These are phyloP conservation scores for Cantharis rustica DNA, from an alignment of 2,888 invertebrate species.

Conservation along the genomic window DNA sequence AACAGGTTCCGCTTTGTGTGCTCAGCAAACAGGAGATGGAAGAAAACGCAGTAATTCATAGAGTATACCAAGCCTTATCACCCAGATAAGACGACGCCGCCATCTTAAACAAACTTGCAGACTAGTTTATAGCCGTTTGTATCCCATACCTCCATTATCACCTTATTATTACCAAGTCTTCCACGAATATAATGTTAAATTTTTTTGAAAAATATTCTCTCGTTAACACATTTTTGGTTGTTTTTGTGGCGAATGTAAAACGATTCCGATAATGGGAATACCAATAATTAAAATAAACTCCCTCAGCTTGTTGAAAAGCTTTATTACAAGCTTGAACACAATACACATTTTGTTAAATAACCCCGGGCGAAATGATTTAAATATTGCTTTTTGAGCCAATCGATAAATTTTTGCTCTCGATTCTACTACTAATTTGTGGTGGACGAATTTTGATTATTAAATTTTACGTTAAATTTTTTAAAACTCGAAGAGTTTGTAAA, in stretches of 20 bases:
- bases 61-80: constrained; percentile 34
- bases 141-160: constrained; percentile 22
- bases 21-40: constrained; percentile 40
- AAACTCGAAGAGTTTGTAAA: not conserved
- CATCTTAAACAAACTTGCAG: constrained; percentile 36
- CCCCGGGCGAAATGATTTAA: constrained; percentile 47
- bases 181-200: not conserved
- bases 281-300: not conserved
- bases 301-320: constrained; percentile 4
- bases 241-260: not conserved
- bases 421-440: not conserved
- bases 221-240: not conserved
- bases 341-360: constrained; percentile 46
- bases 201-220: not conserved
- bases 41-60: constrained; percentile 43
- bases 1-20: constrained; percentile 38
- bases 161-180: constrained; percentile 6
- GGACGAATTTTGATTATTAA: not conserved
- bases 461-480: not conserved
- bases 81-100: constrained; percentile 40
- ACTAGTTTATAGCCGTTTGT: constrained; percentile 35
- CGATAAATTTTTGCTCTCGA: not conserved
- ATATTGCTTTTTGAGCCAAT: not conserved
- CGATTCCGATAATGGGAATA: constrained; percentile 1
- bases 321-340: constrained; percentile 1